phyloP scores from a whole-genome alignment of 2,888 invertebrate genomes.

The Polydesmus complanatus region DNA sequence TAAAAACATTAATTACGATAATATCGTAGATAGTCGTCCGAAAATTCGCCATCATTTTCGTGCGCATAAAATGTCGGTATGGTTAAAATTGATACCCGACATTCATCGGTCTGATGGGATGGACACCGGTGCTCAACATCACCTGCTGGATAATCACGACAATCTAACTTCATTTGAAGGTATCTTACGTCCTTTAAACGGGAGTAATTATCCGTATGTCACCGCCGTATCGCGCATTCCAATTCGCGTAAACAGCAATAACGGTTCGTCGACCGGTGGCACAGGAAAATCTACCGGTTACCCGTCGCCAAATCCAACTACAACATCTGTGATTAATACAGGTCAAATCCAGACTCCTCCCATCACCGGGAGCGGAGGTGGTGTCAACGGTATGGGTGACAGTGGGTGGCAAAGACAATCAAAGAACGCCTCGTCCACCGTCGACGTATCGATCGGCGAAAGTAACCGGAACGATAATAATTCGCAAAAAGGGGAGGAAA shows the following conservation, averaged over 20 bases:
- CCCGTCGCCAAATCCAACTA: not conserved
- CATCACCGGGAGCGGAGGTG: not conserved
- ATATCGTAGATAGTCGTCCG: constrained; percentile 63
- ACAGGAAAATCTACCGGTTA: not conserved
- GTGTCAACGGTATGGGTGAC: not conserved
- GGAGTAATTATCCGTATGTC: not conserved
- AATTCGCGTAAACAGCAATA: constrained; percentile 10
- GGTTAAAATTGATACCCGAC: constrained; percentile 88
- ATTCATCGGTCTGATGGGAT: constrained; percentile 42
- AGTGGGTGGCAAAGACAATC: not conserved
- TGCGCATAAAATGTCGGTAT: constrained; percentile 87
- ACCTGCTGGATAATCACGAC: constrained; percentile 66
- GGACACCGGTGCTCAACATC: constrained; percentile 69
- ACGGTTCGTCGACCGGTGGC: not conserved
- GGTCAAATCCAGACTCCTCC: not conserved
- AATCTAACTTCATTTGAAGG: constrained; percentile 82
- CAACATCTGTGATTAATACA: not conserved
- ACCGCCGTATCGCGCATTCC: not conserved
- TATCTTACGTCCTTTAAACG: constrained; percentile 47
- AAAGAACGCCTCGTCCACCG: not conserved
- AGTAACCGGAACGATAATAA: constrained; percentile 15
- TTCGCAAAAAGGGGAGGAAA: constrained; percentile 14
- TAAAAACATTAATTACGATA: too few species aligned
- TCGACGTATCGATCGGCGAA: not conserved
- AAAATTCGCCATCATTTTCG: constrained; percentile 86